A percentile compares a stretch with the other conserved stretches of the same genome.
Conservation (phyloP, 2,888 invertebrate species). For the Chrysina gloriosa region DNA sequence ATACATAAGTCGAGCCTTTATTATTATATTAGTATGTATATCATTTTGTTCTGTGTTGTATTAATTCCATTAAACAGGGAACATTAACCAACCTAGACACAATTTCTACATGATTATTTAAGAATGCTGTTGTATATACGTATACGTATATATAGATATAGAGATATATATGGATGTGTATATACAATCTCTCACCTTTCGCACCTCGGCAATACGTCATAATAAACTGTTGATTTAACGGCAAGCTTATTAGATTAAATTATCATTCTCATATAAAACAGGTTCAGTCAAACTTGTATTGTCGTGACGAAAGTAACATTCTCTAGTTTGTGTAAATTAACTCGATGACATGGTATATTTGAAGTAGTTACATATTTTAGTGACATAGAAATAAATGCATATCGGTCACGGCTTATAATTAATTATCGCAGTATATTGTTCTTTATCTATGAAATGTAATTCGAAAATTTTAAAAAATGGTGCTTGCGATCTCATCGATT, state of each 20-base stretch:
- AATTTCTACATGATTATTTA: no score
- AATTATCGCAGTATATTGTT: conserved; percentile 9
- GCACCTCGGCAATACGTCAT: conserved; percentile 28
- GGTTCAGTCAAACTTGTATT: conserved; percentile 3
- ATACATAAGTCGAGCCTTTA: no score
- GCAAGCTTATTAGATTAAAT: conserved; percentile 12
- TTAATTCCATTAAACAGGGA: no score
- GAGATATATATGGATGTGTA: no score
- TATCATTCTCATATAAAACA: conserved; percentile 1
- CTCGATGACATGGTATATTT: not conserved
- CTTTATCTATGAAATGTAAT: conserved; percentile 12
- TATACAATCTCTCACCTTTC: no score
- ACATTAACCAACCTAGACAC: no score
- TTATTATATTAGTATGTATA: no score
- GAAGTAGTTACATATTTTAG: not conserved
- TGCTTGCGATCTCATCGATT: not conserved
- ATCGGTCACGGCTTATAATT: not conserved
- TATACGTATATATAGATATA: no score
- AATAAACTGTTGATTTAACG: conserved; percentile 26
- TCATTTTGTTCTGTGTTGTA: no score
- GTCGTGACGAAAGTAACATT: not conserved
- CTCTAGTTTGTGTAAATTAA: not conserved
- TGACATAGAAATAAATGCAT: not conserved
- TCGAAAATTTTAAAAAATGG: conserved; percentile 1
- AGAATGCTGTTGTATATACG: no score